phyloP scores from a whole-genome alignment of 2,797 vertebrate species.

The Ctenochaetus hawaiiensis region DNA sequence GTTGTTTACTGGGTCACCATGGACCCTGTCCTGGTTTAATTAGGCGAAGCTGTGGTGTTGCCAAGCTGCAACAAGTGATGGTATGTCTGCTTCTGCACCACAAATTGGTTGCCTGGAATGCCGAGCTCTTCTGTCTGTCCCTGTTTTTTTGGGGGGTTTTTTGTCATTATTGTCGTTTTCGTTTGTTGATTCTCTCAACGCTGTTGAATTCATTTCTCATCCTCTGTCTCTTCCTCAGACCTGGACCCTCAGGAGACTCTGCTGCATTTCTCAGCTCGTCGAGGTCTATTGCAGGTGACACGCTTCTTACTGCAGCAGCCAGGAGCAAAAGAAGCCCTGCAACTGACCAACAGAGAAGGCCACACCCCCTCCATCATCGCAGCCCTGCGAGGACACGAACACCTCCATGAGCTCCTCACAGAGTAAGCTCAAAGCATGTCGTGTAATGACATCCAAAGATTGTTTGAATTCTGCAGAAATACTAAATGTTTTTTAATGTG shows the following conservation, averaged over 20 bases:
- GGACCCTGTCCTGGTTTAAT: constrained; percentile 44
- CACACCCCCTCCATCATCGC: constrained; percentile 90
- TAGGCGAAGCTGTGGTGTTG: constrained; percentile 42
- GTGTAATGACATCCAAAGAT: background rate
- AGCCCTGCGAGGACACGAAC: constrained; percentile 86
- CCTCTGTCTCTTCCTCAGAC: constrained; percentile 77
- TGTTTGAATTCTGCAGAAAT: background rate
- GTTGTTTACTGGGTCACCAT: constrained; percentile 32
- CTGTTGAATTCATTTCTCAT: constrained; percentile 17
- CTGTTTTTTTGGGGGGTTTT: background rate
- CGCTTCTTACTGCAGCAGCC: constrained; percentile 91
- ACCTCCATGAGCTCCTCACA: constrained; percentile 87
- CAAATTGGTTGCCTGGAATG: constrained; percentile 19
- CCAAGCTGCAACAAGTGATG: constrained; percentile 52
- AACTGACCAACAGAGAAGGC: constrained; percentile 91
- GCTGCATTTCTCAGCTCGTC: constrained; percentile 94
- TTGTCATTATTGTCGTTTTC: no score
- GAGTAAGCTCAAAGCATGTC: constrained; percentile 81
- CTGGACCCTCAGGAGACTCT: constrained; percentile 91
- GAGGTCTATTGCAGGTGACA: constrained; percentile 89
- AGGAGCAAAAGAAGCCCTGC: constrained; percentile 89
- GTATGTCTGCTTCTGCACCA: constrained; percentile 34
- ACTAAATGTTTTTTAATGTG: background rate
- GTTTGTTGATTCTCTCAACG: background rate
- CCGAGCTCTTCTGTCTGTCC: background rate